Percentiles rank a stretch among this genome's conserved stretches.
Conservation (phyloP, 1,140 invertebrate genomes). For the Arctopsyche grandis region DNA sequence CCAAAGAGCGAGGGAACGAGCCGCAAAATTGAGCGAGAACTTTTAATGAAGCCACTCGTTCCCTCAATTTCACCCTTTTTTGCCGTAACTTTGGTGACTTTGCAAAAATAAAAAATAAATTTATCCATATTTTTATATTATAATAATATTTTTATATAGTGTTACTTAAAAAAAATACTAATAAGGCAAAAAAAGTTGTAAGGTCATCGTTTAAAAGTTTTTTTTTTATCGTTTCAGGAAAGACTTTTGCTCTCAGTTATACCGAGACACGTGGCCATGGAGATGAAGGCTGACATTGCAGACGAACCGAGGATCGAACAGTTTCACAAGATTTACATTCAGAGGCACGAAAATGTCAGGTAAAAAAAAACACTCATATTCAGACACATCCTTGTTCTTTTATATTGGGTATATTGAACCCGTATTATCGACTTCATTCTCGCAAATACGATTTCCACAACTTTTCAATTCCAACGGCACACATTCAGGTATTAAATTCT, state of each 20-base stretch:
- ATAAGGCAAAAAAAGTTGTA: too few relatives aligned
- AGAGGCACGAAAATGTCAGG: conserved; percentile 96
- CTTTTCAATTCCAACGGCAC: too few relatives aligned
- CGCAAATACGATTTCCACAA: too few relatives aligned
- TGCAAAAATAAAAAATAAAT: not conserved
- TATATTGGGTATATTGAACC: too few relatives aligned
- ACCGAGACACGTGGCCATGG: conserved; percentile 94
- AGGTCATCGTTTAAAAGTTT: not conserved
- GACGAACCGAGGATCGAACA: conserved; percentile 90
- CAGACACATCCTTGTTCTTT: not conserved
- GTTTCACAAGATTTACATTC: conserved; percentile 98
- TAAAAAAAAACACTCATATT: too few relatives aligned
- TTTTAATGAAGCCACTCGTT: conserved; percentile 30
- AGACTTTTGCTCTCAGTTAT: conserved; percentile 91
- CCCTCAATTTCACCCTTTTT: conserved; percentile 23
- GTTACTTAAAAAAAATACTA: too few relatives aligned
- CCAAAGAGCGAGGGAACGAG: not conserved
- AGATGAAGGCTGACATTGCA: conserved; percentile 97
- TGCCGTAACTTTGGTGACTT: not conserved
- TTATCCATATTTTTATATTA: too few relatives aligned
- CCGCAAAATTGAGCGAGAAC: conserved; percentile 16
- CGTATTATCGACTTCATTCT: too few relatives aligned
- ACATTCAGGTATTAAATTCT: too few relatives aligned
- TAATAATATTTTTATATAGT: too few relatives aligned
- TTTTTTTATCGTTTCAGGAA: conserved; percentile 72